These are phyloP conservation scores for Limenitis arthemis DNA, from an alignment of 2,888 invertebrate genomes.

Conservation along the genomic window DNA sequence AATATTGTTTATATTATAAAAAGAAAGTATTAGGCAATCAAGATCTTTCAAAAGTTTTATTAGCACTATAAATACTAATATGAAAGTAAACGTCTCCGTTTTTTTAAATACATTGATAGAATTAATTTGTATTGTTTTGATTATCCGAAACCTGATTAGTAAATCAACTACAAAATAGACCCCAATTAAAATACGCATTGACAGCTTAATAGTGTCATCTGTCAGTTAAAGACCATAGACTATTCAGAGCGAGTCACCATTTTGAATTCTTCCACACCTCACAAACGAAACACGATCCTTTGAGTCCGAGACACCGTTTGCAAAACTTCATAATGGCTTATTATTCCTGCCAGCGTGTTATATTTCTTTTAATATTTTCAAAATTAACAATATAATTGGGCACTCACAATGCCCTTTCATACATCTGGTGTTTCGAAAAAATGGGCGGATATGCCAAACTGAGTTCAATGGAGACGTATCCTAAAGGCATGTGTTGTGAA, in stretches of 20 bases:
- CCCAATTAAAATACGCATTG: slow-evolving; percentile 9
- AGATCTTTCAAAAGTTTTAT: no score
- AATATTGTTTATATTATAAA: no score
- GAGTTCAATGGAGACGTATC: slow-evolving; percentile 59
- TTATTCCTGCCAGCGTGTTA: slow-evolving; percentile 60
- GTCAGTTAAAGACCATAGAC: slow-evolving; percentile 1
- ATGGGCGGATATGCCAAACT: slow-evolving; percentile 68
- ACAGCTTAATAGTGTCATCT: slow-evolving; percentile 6
- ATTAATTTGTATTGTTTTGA: background rate
- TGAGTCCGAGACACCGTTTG: slow-evolving; percentile 34
- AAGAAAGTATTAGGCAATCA: no score
- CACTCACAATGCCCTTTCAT: slow-evolving; percentile 56
- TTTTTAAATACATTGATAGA: background rate
- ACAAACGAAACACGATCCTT: slow-evolving; percentile 12
- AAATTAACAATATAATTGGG: slow-evolving; percentile 73
- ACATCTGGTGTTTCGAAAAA: slow-evolving; percentile 65
- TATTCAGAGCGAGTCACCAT: slow-evolving; percentile 6
- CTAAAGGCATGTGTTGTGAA: slow-evolving; percentile 43
- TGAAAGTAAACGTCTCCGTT: background rate
- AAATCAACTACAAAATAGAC: background rate
- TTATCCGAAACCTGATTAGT: background rate
- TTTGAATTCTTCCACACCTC: slow-evolving; percentile 19
- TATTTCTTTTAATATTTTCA: slow-evolving; percentile 67
- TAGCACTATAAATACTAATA: no score
- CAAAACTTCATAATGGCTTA: slow-evolving; percentile 55